A percentile compares a stretch with the other conserved stretches of the same genome.
These are phyloP conservation scores for Heliothis subflexa DNA, from an alignment of 1,140 invertebrate genomes.

Conservation along the genomic window DNA sequence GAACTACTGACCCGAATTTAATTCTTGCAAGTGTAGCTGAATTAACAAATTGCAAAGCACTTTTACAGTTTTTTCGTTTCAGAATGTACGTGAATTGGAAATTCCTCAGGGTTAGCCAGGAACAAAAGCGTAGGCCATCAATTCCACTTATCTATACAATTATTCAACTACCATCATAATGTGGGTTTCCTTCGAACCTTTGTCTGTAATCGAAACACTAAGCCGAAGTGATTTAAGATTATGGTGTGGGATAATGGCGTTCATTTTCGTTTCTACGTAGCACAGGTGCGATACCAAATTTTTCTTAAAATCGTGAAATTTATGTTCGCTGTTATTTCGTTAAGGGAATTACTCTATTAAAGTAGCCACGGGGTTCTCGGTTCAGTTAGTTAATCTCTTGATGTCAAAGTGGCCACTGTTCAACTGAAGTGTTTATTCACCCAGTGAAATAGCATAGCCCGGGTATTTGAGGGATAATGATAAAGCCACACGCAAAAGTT, in stretches of 20 bases:
- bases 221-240: slow-evolving; percentile 83
- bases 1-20: too few species aligned
- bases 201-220: slow-evolving; percentile 83
- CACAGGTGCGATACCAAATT: slow-evolving; percentile 70
- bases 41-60: slow-evolving; percentile 5
- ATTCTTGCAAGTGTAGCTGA: background rate
- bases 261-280: slow-evolving; percentile 71
- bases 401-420: slow-evolving; percentile 16
- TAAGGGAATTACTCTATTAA: slow-evolving; percentile 54
- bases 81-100: background rate
- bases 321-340: slow-evolving; percentile 60
- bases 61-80: slow-evolving; percentile 4
- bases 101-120: slow-evolving; percentile 15
- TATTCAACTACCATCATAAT: slow-evolving; percentile 82
- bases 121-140: slow-evolving; percentile 63
- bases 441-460: background rate
- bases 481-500: slow-evolving; percentile 44
- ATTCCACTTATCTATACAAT: slow-evolving; percentile 81
- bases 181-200: slow-evolving; percentile 78
- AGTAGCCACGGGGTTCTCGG: background rate
- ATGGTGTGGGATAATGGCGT: slow-evolving; percentile 80
- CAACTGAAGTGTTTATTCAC: slow-evolving; percentile 13
- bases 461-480: slow-evolving; percentile 35
- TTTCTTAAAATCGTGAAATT: slow-evolving; percentile 70
- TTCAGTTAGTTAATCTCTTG: slow-evolving; percentile 4